Conservation (phyloP, 2,113 vertebrate species). For the Eidolon helvum region DNA sequence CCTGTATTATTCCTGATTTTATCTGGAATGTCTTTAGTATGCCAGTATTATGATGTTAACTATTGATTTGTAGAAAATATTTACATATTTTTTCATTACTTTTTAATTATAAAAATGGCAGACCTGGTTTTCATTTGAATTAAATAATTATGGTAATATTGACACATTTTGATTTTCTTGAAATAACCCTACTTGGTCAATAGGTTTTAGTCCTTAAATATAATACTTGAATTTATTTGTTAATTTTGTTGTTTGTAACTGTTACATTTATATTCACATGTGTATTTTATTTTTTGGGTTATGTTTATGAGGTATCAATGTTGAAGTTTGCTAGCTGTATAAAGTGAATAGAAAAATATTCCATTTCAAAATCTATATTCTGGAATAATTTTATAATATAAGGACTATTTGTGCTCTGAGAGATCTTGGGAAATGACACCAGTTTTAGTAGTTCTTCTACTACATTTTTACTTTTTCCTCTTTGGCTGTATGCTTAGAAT, state of each 20-base stretch:
- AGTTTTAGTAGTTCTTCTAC: neutral
- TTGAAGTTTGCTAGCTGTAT: neutral
- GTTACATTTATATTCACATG: neutral
- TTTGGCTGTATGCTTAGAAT: neutral
- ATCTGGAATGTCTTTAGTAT: neutral
- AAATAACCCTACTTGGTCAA: neutral
- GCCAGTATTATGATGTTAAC: neutral
- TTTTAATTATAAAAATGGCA: neutral
- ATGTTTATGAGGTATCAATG: neutral
- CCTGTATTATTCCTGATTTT: neutral
- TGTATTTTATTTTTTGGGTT: neutral
- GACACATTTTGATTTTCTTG: neutral
- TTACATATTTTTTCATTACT: neutral
- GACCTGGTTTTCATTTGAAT: neutral
- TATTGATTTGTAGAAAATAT: neutral
- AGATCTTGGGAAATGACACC: neutral
- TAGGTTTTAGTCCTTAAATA: neutral
- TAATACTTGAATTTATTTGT: neutral
- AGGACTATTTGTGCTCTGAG: neutral
- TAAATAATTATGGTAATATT: neutral
- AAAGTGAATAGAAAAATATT: neutral
- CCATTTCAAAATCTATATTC: neutral
- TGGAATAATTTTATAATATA: neutral
- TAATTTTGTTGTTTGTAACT: neutral
- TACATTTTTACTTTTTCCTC: neutral